phyloP scores from a whole-genome alignment of 2,113 vertebrate genomes.

The Nothocercus julius region DNA sequence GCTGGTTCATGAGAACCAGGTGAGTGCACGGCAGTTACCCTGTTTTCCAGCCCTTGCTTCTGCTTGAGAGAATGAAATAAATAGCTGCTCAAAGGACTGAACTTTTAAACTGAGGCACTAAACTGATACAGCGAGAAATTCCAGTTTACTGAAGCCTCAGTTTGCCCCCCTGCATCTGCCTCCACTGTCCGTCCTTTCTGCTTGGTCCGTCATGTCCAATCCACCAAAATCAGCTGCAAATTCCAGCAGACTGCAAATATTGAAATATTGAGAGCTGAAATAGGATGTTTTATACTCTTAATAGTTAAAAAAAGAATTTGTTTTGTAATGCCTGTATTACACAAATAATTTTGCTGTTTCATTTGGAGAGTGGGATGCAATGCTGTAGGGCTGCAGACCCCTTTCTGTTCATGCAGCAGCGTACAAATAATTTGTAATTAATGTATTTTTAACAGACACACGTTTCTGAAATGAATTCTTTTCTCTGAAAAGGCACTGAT shows the following conservation, averaged over 20 bases:
- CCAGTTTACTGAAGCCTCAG: not conserved
- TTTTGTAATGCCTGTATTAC: not conserved
- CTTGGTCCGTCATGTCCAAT: not conserved
- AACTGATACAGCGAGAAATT: not conserved
- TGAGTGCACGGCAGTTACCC: not conserved
- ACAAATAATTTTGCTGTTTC: not conserved
- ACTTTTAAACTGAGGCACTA: not conserved
- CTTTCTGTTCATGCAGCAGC: not conserved
- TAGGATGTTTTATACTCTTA: not conserved
- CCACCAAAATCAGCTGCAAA: not conserved
- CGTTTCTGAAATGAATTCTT: not conserved
- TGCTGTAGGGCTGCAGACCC: not conserved
- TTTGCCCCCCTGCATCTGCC: not conserved
- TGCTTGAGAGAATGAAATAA: not conserved
- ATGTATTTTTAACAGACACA: not conserved
- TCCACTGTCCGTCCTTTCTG: not conserved
- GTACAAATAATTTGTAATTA: not conserved
- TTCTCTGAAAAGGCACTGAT: not conserved
- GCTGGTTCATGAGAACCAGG: not conserved
- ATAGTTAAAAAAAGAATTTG: not conserved
- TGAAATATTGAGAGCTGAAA: not conserved
- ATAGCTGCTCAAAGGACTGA: not conserved
- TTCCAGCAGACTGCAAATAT: not conserved
- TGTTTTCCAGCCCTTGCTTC: not conserved
- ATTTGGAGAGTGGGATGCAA: not conserved